Conservation (phyloP, 2,888 invertebrate species). For the Latrodectus elegans region DNA sequence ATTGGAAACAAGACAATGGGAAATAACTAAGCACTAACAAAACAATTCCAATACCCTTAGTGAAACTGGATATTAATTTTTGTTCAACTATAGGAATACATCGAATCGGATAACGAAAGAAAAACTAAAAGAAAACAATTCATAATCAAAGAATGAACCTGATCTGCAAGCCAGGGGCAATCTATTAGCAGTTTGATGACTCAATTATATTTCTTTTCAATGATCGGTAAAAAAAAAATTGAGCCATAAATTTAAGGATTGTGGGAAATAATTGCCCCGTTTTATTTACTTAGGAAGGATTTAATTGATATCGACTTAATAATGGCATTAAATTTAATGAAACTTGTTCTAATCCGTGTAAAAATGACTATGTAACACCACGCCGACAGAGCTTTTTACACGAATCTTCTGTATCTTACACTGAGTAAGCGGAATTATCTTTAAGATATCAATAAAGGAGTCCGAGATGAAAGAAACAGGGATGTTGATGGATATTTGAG, state of each 20-base stretch:
- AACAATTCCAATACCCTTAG: constrained; percentile 5
- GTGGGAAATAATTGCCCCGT: constrained; percentile 64
- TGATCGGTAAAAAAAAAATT: constrained; percentile 50
- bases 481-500: constrained; percentile 34
- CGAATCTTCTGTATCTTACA: constrained; percentile 23
- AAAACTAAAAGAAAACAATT: not conserved
- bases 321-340: constrained; percentile 65
- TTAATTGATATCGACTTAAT: constrained; percentile 65
- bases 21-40: not conserved
- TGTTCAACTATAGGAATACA: not conserved
- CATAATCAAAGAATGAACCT: constrained; percentile 28
- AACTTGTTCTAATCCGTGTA: constrained; percentile 62
- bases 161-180: constrained; percentile 35
- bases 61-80: constrained; percentile 3
- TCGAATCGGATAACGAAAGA: not conserved
- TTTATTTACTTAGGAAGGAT: constrained; percentile 63
- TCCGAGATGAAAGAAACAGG: constrained; percentile 29
- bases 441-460: not conserved
- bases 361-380: constrained; percentile 42
- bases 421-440: constrained; percentile 25
- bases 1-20: not conserved
- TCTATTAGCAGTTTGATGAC: constrained; percentile 62
- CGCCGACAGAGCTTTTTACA: constrained; percentile 19
- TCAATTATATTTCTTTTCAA: constrained; percentile 47
- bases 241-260: constrained; percentile 57